Percentiles rank a stretch among this genome's conserved stretches.
These are phyloP conservation scores for Mus musculus DNA, from an alignment of 2,113 vertebrate genomes.

Conservation along the genomic window DNA sequence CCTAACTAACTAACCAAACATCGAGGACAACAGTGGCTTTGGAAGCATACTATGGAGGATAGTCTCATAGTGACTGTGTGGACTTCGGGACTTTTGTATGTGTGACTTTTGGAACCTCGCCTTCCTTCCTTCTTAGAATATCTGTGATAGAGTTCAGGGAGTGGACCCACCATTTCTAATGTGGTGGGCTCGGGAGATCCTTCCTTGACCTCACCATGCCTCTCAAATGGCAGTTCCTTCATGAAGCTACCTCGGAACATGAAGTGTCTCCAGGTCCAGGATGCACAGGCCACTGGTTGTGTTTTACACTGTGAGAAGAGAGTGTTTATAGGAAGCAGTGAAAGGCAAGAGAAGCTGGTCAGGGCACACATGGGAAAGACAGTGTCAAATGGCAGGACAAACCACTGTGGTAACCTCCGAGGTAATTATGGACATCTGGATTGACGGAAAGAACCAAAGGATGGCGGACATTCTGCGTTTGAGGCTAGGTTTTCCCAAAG, in stretches of 20 bases:
- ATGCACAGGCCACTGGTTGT: constrained; percentile 32
- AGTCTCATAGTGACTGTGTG: not conserved
- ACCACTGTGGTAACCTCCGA: constrained; percentile 77
- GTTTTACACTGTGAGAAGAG: constrained; percentile 21
- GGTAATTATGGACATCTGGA: constrained; percentile 82
- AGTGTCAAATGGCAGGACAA: constrained; percentile 77
- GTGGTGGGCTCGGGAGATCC: not conserved
- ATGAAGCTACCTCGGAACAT: not conserved
- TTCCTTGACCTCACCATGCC: not conserved
- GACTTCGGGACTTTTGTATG: not conserved
- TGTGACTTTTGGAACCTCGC: not conserved
- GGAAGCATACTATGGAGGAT: not conserved
- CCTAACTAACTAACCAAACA: not conserved
- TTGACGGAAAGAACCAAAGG: constrained; percentile 64
- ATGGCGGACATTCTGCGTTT: constrained; percentile 74
- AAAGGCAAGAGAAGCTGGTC: constrained; percentile 74
- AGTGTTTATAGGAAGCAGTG: constrained; percentile 75
- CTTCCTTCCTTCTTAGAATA: constrained; percentile 11
- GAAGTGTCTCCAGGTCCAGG: constrained; percentile 4
- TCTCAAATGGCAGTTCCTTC: not conserved
- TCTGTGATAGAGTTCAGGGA: not conserved
- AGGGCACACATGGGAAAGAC: constrained; percentile 71
- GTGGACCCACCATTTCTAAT: not conserved
- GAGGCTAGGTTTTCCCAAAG: constrained; percentile 69
- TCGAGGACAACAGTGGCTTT: not conserved